Evolutionary conservation across 2,888 invertebrate genomes (phyloP).

Genomic region (Alentia gelatinosa): DNA sequence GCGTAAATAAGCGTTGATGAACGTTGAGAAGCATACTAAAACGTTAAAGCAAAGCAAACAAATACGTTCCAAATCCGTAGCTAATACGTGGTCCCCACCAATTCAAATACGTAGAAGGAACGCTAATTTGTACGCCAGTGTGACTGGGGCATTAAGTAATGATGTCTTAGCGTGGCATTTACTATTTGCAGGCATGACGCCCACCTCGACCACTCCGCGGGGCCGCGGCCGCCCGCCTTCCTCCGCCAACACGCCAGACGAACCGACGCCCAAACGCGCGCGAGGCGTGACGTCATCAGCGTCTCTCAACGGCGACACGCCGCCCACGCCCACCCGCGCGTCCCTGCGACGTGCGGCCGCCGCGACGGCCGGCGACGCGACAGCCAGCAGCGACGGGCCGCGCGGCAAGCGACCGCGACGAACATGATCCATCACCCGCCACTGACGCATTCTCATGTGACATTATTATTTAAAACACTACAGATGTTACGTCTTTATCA

Average conservation of each 20-base stretch:
- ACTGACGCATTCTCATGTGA: background rate
- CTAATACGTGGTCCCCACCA: no score
- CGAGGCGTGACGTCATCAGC: background rate
- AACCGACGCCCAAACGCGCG: constrained; percentile 51
- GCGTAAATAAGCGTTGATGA: no score
- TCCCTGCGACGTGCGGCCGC: constrained; percentile 49
- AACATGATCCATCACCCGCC: background rate
- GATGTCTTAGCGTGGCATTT: no score
- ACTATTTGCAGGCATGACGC: constrained; percentile 47
- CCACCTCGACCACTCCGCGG: background rate
- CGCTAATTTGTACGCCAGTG: no score
- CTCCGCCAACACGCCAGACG: constrained; percentile 27
- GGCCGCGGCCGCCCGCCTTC: background rate
- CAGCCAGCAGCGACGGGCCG: background rate
- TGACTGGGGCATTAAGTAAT: no score
- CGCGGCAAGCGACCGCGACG: constrained; percentile 18
- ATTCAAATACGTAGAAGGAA: no score
- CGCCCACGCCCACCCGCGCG: constrained; percentile 54
- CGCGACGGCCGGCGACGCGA: background rate
- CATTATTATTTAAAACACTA: background rate
- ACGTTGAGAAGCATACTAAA: no score
- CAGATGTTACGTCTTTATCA: background rate
- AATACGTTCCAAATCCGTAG: no score
- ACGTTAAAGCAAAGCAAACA: no score
- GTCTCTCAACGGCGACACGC: constrained; percentile 50